Evolutionary conservation across 2,113 vertebrate species (phyloP), one percentile per base, ranked within the genome.

Genomic region (Myxocyprinus asiaticus): DNA sequence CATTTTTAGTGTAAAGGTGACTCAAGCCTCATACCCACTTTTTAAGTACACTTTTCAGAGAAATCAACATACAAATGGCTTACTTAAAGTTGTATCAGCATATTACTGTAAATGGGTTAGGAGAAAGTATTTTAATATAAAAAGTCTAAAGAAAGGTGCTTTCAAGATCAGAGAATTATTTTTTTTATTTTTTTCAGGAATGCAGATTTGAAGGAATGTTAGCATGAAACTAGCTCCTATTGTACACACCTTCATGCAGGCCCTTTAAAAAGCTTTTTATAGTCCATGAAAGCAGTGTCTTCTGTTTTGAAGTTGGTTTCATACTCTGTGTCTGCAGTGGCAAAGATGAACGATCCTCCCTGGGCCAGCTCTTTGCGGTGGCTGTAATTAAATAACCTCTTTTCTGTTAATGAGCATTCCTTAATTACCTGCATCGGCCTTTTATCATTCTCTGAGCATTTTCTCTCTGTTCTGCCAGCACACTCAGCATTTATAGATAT

Each of bases 381-480:
- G 14, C 17, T 75, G 61, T 74, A 65, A 81, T 81, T 74, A 81
- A 73, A 69, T 64, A 69, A 70, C 62, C 67, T 66, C 78, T 81
- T 33, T 33, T 62, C 64, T 81, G 67, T 79, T 72, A 65, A 78
- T 79, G 78, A 79, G 55, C 79, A 33, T 58, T 48, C 55, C 33
- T 78, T 81, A 63, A 65, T 82, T 65, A 81, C 66, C 50, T 17
- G 51, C 73, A 70, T 53, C 58, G 68, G 67, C 44, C 62, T 76
- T 65, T 80, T 33, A 64, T 61, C 14, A 63, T 43, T 33, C n/a
- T 47, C 48, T 12, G 9, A n/a, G 8, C 43, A 51, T 55, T 77
- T 45, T 73, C 10, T n/a, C n/a, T 70, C 55, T 59, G 4, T 15
- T 22, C n/a, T 62, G 33, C 47, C 51, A 48, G 56, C 51, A 11